Base-by-base conservation (phyloP, 2,113 vertebrate genomes). In the Clarias magur region DNA sequence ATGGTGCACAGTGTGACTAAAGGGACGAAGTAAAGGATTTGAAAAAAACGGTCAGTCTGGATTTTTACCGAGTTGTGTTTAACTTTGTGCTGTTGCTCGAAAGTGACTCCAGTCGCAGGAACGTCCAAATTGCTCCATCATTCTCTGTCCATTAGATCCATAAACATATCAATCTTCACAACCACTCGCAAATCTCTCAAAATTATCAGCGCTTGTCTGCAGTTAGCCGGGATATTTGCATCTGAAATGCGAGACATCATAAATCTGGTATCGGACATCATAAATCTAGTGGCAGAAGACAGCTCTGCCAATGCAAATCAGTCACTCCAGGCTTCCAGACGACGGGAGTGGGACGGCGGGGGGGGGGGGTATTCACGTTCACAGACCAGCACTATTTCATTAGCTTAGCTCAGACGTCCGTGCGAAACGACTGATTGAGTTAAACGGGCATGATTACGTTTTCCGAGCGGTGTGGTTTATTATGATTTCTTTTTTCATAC, bases 341-440 rank as follows among this genome's bases (percentile, higher is more conserved):
- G 86, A 94, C 92, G 88, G 92, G 89, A 91, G 62, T 53, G 25
- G 23, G 62, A 12, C 1, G 4, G 57, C 48, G 5, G 27, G 16
- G 25, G 5, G 27, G 16, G 25, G 60, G 81, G 60, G 68, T 34
- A 68, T 30, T 91, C 87, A 88, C 90, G 95, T 95, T 95, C 95
- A 96, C 91, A 94, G 92, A 95, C 95, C 95, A 95, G 96, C 94
- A 92, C 92, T 95, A 95, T 94, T 92, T 88, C 95, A 95, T 95
- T 92, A 86, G 92, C 92, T 91, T 90, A 94, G 83, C 73, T 88
- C 38, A 88, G 70, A 86, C 79, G 80, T 82, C 80, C 70, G 75
- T 30, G 87, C 11, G 70, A 83, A 48, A 67, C n/a, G 57, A 56
- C 84, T 88, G 87, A 85, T 78, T 68, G 80, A 83, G 73, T 86